Evolutionary conservation across 2,888 invertebrate species (phyloP), one percentile per base, ranked within the genome.

Genomic region (Fissipunctia ypsillon): DNA sequence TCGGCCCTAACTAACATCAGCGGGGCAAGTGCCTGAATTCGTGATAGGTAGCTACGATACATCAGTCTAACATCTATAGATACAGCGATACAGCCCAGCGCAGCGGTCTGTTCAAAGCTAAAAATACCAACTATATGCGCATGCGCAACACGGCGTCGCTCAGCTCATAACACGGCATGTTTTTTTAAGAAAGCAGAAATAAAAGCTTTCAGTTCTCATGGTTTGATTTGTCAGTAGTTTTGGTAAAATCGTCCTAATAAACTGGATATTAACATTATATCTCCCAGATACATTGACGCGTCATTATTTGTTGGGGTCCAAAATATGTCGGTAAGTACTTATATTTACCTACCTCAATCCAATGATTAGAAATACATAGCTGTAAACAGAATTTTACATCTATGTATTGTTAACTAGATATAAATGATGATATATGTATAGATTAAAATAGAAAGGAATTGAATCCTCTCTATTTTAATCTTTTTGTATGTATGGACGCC

Each of bases 71-170:
- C 19, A 31, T 59, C 9, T 73, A 48, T 31, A 69, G n/a, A 74
- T 74, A 66, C 61, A 43, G 35, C 35, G 41, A 69, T 69, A 75
- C 52, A 56, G 25, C 43, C 65, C 28, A 73, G 73, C 54, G 35
- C 28, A 73, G 73, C 54, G 35, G 31, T 74, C 61, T 61, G 65
- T 74, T 61, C 60, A 75, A 73, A 74, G 61, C 79, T 79, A 79
- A 79, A 79, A 79, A 75, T 79, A 79, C 48, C n/a, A 52, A 5
- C 50, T 66, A 19, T 43, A 52, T 74, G 80, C 78, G 78, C 78
- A 79, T 75, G 79, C 79, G 79, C 79, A 80, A 25, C 31, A 56
- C 19, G n/a, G n/a, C n/a, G 31, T 35, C 71, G 52, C 41, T 61
- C 28, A 28, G 65, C 59, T 76, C 80, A 75, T 76, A 82, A 80